Conservation (phyloP, 2,797 vertebrate genomes). For the Anniella stebbinsi region DNA sequence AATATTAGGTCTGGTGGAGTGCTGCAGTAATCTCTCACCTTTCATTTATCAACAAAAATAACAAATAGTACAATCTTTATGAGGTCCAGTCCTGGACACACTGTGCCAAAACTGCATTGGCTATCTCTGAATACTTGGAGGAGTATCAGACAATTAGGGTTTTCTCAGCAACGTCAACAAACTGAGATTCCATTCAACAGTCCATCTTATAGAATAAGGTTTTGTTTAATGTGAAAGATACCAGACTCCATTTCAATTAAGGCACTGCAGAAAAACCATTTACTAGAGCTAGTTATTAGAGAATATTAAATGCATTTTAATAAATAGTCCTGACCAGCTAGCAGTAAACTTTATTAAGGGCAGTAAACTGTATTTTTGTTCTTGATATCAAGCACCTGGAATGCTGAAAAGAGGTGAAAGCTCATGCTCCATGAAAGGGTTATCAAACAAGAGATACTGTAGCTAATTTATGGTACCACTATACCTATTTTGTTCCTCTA, state of each 20-base stretch:
- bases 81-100: neutral
- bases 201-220: neutral
- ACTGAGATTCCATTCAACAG: neutral
- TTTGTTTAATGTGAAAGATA: neutral
- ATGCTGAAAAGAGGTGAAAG: neutral
- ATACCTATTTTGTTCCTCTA: neutral
- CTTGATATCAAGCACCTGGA: neutral
- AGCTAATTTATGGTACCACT: neutral
- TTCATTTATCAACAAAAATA: constrained; percentile 4
- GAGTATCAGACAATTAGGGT: neutral
- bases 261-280: neutral
- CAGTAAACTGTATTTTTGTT: neutral
- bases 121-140: neutral
- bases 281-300: neutral
- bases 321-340: neutral
- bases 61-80: neutral
- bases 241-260: neutral
- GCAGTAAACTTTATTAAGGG: neutral
- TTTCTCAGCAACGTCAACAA: neutral
- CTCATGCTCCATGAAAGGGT: constrained; percentile 6
- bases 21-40: constrained; percentile 18
- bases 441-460: constrained; percentile 7
- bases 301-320: neutral
- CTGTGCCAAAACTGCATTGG: constrained; percentile 8
- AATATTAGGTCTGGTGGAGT: constrained; percentile 6